Evolutionary conservation across 1,140 invertebrate genomes (phyloP).

Genomic region (Bombus huntii): DNA sequence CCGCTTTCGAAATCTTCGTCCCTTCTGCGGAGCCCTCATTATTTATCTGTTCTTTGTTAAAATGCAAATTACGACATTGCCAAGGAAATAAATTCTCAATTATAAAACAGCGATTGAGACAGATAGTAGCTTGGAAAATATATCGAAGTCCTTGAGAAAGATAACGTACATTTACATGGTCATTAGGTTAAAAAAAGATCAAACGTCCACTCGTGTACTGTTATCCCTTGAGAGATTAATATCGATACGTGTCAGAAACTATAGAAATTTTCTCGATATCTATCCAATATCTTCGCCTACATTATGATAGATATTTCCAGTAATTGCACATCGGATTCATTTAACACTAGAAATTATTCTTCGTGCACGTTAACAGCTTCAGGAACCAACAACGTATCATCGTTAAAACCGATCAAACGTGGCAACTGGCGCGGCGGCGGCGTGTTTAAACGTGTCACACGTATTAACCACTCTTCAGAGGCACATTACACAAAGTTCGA

Average conservation of each 20-base stretch:
- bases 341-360: not conserved
- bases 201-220: not conserved
- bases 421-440: not conserved
- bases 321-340: not conserved
- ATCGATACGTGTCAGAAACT: not conserved
- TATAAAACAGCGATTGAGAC: not conserved
- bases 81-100: no score
- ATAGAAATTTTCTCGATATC: not conserved
- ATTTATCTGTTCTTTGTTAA: not conserved
- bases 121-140: not conserved
- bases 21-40: not conserved
- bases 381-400: constrained; percentile 7
- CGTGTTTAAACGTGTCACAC: constrained; percentile 21
- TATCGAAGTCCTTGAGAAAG: not conserved
- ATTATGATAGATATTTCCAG: not conserved
- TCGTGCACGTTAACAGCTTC: constrained; percentile 4
- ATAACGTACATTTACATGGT: not conserved
- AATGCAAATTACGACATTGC: not conserved
- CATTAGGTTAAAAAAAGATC: not conserved
- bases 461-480: constrained; percentile 28
- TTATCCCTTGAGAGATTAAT: not conserved
- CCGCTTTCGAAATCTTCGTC: not conserved
- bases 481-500: constrained; percentile 50
- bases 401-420: constrained; percentile 34
- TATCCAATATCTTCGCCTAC: not conserved